These are phyloP conservation scores for Notiomystis cincta DNA, from an alignment of 2,113 vertebrate species.

Conservation along the genomic window DNA sequence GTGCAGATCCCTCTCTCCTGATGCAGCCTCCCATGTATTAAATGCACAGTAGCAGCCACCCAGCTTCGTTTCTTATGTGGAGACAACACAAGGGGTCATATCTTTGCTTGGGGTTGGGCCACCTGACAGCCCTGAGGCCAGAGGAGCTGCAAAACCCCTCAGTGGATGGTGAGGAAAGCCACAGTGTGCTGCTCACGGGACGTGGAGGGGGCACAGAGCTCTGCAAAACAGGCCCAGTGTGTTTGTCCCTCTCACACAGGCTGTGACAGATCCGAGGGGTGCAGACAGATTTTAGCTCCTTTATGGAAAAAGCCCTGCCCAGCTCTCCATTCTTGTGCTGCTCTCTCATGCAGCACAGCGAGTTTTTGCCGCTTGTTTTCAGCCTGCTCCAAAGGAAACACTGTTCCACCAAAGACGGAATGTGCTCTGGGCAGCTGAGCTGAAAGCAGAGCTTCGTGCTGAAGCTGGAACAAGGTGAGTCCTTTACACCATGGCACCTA, in stretches of 20 bases:
- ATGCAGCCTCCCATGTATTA: neutral
- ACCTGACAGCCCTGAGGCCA: neutral
- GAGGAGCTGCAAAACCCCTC: neutral
- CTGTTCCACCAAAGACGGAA: neutral
- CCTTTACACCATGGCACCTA: neutral
- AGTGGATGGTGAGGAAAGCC: neutral
- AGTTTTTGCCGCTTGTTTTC: neutral
- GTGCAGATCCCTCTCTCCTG: neutral
- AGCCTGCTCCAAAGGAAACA: neutral
- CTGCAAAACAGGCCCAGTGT: neutral
- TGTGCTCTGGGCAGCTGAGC: neutral
- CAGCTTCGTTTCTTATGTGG: rapidly evolving
- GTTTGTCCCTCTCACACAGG: neutral
- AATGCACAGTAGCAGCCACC: neutral
- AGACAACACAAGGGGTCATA: neutral
- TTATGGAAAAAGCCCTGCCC: neutral
- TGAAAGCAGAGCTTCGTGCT: neutral
- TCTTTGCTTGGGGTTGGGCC: neutral
- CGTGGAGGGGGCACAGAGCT: neutral
- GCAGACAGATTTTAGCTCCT: neutral
- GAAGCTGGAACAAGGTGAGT: constrained; percentile 9
- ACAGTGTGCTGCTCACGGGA: neutral
- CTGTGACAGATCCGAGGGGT: neutral
- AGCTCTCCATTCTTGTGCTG: neutral
- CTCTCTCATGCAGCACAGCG: neutral